Base-by-base conservation (phyloP, 2,113 vertebrate genomes). In the Lepus timidus region DNA sequence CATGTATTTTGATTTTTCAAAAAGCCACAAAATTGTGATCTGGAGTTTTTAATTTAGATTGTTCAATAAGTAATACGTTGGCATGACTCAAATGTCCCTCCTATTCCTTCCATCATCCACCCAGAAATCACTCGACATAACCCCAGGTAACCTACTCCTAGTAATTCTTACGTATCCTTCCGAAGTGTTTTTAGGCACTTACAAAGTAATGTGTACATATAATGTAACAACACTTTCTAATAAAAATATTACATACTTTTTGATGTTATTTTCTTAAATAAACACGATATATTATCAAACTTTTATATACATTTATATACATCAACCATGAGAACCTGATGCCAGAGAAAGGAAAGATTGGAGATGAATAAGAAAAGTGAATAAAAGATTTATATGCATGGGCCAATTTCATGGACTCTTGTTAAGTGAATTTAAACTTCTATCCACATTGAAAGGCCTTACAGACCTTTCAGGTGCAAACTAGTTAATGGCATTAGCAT, bases 401-500 rank as follows among this genome's bases (percentile, higher is more conserved):
- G 6, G 36, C 20, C 19, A 70, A 13, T 84, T 85, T 14, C 25
- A 58, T 6, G 70, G 36, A 39, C 16, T 88, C 27, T 96, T 92
- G 4, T 71, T 87, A 91, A 64, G 23, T 88, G 85, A 67, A 84
- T 36, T 84, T 92, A 88, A 97, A 87, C 68, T 95, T 84, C 58
- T 89, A 55, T 68, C 74, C 91, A 87, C 9, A 81, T 23, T 68
- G 39, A 73, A 92, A 96, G 52, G 11, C 65, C 85, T 97, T 96
- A 70, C 62, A 97, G 91, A 78, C 29, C 22, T 85, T 64, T 82
- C 82, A 90, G 36, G 31, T 93, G n/a, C 33, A 90, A 82, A 97
- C 51, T 5, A 95, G 39, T 96, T 97, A 95, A 95, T 91, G 93
- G 67, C 52, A 31, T 96, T 93, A 86, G 29, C 49, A 89, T 90